phyloP scores from a whole-genome alignment of 2,888 invertebrate species.

The Pseudanteris insignis region DNA sequence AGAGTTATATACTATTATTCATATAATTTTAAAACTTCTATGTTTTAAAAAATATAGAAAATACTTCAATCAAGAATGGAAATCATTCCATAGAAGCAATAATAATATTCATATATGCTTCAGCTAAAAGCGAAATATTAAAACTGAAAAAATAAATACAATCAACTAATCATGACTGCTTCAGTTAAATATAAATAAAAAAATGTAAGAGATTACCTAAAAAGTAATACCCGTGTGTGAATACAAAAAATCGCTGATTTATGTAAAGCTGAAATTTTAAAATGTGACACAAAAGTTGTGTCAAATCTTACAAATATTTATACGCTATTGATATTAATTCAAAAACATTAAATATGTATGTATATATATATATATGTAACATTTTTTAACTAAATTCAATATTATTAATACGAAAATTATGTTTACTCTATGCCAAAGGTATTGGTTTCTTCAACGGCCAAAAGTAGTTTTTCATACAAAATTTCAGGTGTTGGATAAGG shows the following conservation, averaged over 20 bases:
- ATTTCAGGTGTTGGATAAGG: conserved; percentile 93
- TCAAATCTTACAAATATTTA: conserved; percentile 10
- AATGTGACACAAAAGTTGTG: conserved; percentile 16
- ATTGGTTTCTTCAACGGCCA: conserved; percentile 95
- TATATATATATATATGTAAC: background rate
- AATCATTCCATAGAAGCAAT: too few species aligned
- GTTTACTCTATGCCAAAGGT: conserved; percentile 93
- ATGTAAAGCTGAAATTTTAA: conserved; percentile 20
- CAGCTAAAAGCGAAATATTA: background rate
- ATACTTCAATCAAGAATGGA: too few species aligned
- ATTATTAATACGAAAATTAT: background rate
- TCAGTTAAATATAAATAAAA: conserved; percentile 17
- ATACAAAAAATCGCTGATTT: conserved; percentile 22
- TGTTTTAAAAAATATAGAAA: too few species aligned
- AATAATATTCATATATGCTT: too few species aligned
- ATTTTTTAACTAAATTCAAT: background rate
- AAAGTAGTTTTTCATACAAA: conserved; percentile 88
- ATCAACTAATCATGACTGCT: conserved; percentile 26
- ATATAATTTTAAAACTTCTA: too few species aligned
- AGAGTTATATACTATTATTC: too few species aligned
- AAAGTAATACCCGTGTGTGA: conserved; percentile 8
- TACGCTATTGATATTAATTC: conserved; percentile 16
- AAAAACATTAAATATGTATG: background rate
- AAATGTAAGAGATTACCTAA: conserved; percentile 21
- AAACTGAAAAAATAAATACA: conserved; percentile 4